Conservation (phyloP, 2,113 vertebrate genomes). For the Carassius auratus region DNA sequence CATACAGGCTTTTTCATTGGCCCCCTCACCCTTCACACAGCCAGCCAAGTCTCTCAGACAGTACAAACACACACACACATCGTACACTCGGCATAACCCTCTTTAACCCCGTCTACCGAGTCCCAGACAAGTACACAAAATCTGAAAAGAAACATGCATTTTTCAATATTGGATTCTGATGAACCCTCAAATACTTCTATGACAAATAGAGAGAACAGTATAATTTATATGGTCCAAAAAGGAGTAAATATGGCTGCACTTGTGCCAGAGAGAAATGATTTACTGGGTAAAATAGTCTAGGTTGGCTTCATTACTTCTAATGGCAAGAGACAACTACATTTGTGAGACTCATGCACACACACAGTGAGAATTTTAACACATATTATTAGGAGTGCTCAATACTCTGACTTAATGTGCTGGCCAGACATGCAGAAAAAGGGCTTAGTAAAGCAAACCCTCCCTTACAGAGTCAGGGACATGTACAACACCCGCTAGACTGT, state of each 20-base stretch:
- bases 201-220: not conserved
- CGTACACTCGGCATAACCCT: conserved; percentile 22
- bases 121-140: conserved; percentile 11
- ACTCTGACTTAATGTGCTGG: conserved; percentile 59
- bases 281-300: conserved; percentile 20
- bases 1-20: not conserved
- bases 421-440: conserved; percentile 50
- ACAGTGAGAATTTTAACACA: conserved; percentile 36
- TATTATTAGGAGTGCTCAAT: conserved; percentile 48
- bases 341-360: conserved; percentile 20
- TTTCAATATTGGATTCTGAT: not conserved
- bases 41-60: conserved; percentile 3
- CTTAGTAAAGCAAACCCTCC: conserved; percentile 57
- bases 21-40: conserved; percentile 8
- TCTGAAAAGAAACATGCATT: not conserved
- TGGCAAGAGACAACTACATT: not conserved
- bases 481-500: conserved; percentile 70
- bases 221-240: conserved; percentile 1
- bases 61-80: not conserved
- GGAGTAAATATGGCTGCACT: conserved; percentile 25
- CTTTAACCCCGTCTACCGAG: conserved; percentile 1
- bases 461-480: conserved; percentile 64
- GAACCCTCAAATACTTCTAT: not conserved
- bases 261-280: not conserved
- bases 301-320: conserved; percentile 28